These are phyloP conservation scores for Polydesmus complanatus DNA, from an alignment of 2,888 invertebrate species.

Conservation along the genomic window DNA sequence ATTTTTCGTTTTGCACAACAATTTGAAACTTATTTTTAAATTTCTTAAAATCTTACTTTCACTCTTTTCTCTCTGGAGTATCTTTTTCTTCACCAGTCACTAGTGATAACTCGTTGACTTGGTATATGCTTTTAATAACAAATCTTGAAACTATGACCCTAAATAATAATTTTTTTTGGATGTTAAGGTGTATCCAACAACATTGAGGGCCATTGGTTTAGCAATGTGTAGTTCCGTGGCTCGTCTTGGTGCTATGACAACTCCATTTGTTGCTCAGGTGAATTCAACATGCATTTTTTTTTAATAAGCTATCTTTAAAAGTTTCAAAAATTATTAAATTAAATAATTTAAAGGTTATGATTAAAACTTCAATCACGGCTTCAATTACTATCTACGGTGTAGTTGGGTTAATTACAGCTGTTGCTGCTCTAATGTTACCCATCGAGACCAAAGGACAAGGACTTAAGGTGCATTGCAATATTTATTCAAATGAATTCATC, in stretches of 20 bases:
- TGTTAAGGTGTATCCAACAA: conserved; percentile 67
- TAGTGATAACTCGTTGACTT: too few relatives aligned
- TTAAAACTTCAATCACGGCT: conserved; percentile 55
- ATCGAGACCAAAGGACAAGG: conserved; percentile 70
- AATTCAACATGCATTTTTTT: neutral
- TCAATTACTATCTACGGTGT: conserved; percentile 62
- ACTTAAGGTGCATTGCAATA: conserved; percentile 6
- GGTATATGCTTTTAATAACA: conserved; percentile 3
- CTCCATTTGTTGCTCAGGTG: conserved; percentile 87
- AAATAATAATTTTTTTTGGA: neutral
- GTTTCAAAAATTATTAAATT: too few relatives aligned
- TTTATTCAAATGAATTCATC: too few relatives aligned
- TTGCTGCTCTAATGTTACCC: conserved; percentile 63
- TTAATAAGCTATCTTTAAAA: neutral
- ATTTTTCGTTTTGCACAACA: neutral
- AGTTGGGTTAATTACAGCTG: conserved; percentile 59
- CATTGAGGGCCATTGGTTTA: conserved; percentile 75
- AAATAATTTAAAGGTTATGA: conserved; percentile 44
- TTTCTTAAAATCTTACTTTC: too few relatives aligned
- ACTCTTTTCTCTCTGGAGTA: too few relatives aligned
- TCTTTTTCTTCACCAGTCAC: too few relatives aligned
- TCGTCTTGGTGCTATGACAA: conserved; percentile 80
- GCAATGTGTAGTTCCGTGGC: conserved; percentile 85
- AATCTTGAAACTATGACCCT: neutral
- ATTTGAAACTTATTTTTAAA: too few relatives aligned